Evolutionary conservation across 2,888 invertebrate genomes (phyloP).

Genomic region (Lasioglossum leucozonium): DNA sequence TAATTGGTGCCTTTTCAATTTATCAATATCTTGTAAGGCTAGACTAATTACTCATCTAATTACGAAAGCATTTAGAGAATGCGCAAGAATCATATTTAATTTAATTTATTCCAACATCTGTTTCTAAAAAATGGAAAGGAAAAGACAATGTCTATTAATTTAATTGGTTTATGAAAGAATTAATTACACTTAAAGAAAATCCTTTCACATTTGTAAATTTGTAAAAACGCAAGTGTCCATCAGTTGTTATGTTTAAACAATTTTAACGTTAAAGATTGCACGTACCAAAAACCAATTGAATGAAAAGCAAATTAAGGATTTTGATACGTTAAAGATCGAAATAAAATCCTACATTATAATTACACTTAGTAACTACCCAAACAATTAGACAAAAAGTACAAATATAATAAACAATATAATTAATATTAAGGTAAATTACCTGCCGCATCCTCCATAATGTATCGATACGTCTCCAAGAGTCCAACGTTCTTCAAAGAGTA

Average conservation of each 20-base stretch:
- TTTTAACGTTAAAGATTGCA: neutral
- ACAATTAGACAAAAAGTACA: neutral
- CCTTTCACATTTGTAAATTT: neutral
- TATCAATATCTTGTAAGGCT: neutral
- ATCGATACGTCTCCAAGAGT: slow-evolving; percentile 77
- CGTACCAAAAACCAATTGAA: neutral
- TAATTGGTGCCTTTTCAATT: neutral
- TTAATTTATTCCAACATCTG: neutral
- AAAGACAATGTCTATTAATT: neutral
- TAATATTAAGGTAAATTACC: slow-evolving; percentile 65
- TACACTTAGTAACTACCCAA: neutral
- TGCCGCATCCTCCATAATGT: slow-evolving; percentile 79
- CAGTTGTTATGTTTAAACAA: neutral
- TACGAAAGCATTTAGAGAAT: neutral
- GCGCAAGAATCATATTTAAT: neutral
- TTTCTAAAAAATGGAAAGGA: neutral
- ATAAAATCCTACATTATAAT: neutral
- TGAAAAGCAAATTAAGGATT: neutral
- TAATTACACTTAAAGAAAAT: no score
- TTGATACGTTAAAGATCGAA: neutral
- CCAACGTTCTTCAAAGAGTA: slow-evolving; percentile 59
- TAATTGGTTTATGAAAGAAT: neutral
- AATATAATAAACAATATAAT: neutral
- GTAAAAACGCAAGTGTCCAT: neutral
- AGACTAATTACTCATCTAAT: neutral